These are phyloP conservation scores for Lycocerus yunnanus DNA, from an alignment of 2,888 invertebrate genomes.

Conservation along the genomic window DNA sequence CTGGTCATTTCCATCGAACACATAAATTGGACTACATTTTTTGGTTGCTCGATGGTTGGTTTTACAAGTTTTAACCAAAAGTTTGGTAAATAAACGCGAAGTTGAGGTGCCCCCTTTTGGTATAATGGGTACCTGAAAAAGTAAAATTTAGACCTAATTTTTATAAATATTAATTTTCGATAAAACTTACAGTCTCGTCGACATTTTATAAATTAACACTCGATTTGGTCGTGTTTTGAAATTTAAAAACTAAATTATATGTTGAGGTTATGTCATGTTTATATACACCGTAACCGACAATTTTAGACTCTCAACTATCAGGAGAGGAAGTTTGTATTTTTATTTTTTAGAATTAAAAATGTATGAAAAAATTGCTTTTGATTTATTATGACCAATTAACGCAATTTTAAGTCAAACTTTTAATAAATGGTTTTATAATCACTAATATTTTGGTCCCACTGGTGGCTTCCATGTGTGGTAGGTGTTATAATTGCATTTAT, in stretches of 20 bases:
- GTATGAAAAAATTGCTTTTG: no score
- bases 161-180: neutral
- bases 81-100: constrained; percentile 90
- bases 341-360: no score
- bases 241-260: neutral
- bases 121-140: constrained; percentile 82
- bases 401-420: no score
- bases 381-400: no score
- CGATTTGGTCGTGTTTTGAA: neutral
- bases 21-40: constrained; percentile 84
- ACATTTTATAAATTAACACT: neutral
- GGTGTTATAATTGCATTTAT: no score
- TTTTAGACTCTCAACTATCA: no score
- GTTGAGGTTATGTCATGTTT: neutral
- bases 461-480: no score
- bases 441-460: no score
- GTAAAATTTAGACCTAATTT: neutral
- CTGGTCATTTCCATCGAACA: constrained; percentile 95
- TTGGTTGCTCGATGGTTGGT: constrained; percentile 68
- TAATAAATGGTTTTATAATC: no score
- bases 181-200: constrained; percentile 11
- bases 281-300: neutral
- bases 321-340: no score
- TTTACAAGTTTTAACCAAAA: constrained; percentile 95
- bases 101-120: constrained; percentile 91